Evolutionary conservation across 2,797 vertebrate genomes (phyloP).

Genomic region (Molossus molossus): DNA sequence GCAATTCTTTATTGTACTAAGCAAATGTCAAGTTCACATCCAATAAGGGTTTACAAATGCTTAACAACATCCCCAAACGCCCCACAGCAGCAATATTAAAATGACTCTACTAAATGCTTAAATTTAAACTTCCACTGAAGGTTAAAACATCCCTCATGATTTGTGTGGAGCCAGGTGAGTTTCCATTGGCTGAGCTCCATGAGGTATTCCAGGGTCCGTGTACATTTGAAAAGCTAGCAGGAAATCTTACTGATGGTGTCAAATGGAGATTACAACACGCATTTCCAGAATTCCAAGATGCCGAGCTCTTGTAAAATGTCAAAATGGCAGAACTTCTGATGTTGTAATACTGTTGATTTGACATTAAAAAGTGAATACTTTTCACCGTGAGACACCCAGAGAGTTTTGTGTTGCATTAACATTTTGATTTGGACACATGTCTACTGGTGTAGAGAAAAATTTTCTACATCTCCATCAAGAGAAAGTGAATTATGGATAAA

Average conservation of each 20-base stretch:
- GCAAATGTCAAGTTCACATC: background rate
- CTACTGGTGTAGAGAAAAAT: conserved; percentile 16
- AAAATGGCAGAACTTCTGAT: conserved; percentile 46
- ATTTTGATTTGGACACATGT: conserved; percentile 41
- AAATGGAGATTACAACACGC: background rate
- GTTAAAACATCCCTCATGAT: background rate
- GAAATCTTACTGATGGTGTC: background rate
- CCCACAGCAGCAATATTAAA: background rate
- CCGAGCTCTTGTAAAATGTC: conserved; percentile 7
- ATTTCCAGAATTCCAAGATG: conserved; percentile 48
- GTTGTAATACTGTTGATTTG: background rate
- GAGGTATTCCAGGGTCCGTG: background rate
- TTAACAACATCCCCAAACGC: background rate
- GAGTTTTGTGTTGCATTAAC: conserved; percentile 28
- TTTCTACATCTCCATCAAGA: background rate
- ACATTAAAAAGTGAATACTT: background rate
- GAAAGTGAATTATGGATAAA: background rate
- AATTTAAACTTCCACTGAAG: background rate
- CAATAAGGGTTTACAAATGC: background rate
- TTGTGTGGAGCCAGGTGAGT: background rate
- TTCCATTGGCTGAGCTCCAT: background rate
- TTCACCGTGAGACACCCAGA: background rate
- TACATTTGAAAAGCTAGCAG: background rate
- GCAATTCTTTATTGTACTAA: background rate
- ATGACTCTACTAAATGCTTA: background rate